A percentile compares a stretch with the other conserved stretches of the same genome.
phyloP scores from a whole-genome alignment of 2,888 invertebrate genomes.

The Elysia crispata region DNA sequence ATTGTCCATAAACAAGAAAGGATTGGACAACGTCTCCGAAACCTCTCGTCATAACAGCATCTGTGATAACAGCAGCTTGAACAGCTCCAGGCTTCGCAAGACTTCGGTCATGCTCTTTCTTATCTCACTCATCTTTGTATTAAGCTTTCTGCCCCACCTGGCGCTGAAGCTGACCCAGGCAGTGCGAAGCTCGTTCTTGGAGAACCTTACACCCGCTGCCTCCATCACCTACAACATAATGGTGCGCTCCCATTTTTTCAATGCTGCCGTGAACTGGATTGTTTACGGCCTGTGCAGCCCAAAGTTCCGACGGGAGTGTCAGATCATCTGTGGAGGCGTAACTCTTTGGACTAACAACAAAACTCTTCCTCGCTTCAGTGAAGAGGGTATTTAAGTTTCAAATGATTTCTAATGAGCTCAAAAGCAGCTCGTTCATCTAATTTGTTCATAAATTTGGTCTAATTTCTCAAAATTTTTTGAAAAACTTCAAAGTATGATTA shows the following conservation, averaged over 20 bases:
- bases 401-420: too few species aligned
- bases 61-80: background rate
- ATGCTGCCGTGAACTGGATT: slow-evolving; percentile 63
- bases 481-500: too few species aligned
- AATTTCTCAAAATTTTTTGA: too few species aligned
- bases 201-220: slow-evolving; percentile 50
- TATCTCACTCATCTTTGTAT: slow-evolving; percentile 61
- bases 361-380: too few species aligned
- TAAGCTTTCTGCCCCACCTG: slow-evolving; percentile 65
- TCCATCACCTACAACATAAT: slow-evolving; percentile 62
- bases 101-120: slow-evolving; percentile 62
- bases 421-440: too few species aligned
- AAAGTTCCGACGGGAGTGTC: slow-evolving; percentile 60
- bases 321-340: slow-evolving; percentile 34
- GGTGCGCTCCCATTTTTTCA: slow-evolving; percentile 65
- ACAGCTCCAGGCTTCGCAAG: slow-evolving; percentile 36
- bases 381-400: too few species aligned
- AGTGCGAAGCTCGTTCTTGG: slow-evolving; percentile 55
- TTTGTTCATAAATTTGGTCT: too few species aligned
- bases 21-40: background rate
- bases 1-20: background rate
- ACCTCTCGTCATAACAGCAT: background rate
- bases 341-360: background rate
- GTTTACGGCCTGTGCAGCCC: slow-evolving; percentile 66
- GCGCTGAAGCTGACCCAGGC: slow-evolving; percentile 55